phyloP scores from a whole-genome alignment of 2,888 invertebrate species.

The Meandrusa payeni region DNA sequence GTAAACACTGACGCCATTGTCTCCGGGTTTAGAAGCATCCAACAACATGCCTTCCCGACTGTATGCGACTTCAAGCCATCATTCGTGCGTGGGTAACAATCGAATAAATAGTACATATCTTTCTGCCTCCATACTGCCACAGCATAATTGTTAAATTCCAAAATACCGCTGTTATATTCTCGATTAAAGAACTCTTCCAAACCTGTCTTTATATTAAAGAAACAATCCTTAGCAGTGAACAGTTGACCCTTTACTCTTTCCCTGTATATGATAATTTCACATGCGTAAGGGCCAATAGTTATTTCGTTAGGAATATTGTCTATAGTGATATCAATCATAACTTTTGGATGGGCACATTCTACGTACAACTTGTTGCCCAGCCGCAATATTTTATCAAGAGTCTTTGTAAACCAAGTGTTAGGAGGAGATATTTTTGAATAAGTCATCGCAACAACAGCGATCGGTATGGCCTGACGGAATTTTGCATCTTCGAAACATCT shows the following conservation, averaged over 20 bases:
- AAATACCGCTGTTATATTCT: conserved; percentile 70
- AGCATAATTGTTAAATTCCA: conserved; percentile 82
- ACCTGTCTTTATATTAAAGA: conserved; percentile 68
- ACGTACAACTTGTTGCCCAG: conserved; percentile 80
- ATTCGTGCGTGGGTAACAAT: conserved; percentile 82
- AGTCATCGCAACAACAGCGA: conserved; percentile 80
- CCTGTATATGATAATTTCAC: conserved; percentile 80
- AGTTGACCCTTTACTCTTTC: conserved; percentile 72
- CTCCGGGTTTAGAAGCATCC: conserved; percentile 82
- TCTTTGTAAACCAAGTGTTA: conserved; percentile 80
- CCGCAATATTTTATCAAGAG: conserved; percentile 80
- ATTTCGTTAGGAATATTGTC: conserved; percentile 81
- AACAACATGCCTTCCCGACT: conserved; percentile 82
- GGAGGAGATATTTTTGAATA: conserved; percentile 84
- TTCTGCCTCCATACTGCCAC: conserved; percentile 83
- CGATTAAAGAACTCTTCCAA: conserved; percentile 77
- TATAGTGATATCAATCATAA: conserved; percentile 68
- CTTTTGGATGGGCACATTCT: conserved; percentile 73
- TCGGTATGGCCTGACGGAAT: conserved; percentile 82
- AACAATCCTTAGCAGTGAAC: conserved; percentile 73
- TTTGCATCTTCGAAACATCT: conserved; percentile 80
- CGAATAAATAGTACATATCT: conserved; percentile 83
- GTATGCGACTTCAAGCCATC: conserved; percentile 77
- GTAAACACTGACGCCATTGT: conserved; percentile 76
- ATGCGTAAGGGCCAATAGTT: conserved; percentile 76